A percentile compares a stretch with the other conserved stretches of the same genome.
phyloP scores from a whole-genome alignment of 2,797 vertebrate genomes.

The Pipistrellus pipistrellus region DNA sequence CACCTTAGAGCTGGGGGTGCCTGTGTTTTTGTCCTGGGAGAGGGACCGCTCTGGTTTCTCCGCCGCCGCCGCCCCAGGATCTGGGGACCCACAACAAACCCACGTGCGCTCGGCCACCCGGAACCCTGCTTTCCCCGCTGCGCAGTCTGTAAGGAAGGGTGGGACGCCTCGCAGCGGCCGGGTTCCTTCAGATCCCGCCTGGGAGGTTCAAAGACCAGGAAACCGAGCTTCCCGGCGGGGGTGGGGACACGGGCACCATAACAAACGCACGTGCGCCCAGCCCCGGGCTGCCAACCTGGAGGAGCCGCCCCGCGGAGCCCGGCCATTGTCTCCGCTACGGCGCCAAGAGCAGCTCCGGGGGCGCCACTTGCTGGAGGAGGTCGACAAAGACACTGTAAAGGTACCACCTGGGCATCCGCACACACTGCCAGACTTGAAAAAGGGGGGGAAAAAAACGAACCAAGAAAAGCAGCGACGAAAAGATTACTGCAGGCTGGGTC shows the following conservation, averaged over 20 bases:
- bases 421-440: neutral
- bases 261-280: slow-evolving; percentile 77
- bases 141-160: neutral
- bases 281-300: neutral
- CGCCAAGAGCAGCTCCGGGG: neutral
- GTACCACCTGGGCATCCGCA: neutral
- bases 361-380: slow-evolving; percentile 6
- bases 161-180: neutral
- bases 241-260: slow-evolving; percentile 9
- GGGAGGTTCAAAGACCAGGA: neutral
- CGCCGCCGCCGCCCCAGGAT: neutral
- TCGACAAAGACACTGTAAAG: neutral
- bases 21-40: neutral
- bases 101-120: slow-evolving; percentile 59
- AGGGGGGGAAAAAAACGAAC: neutral
- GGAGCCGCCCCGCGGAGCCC: neutral
- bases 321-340: slow-evolving; percentile 60
- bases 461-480: neutral
- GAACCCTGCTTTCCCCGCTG: neutral
- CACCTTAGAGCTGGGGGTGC: neutral
- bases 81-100: slow-evolving; percentile 71
- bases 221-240: slow-evolving; percentile 1
- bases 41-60: neutral
- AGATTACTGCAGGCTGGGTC: neutral
- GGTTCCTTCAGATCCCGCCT: neutral